phyloP scores from a whole-genome alignment of 2,797 vertebrate genomes.

The Emydoidea blandingii region DNA sequence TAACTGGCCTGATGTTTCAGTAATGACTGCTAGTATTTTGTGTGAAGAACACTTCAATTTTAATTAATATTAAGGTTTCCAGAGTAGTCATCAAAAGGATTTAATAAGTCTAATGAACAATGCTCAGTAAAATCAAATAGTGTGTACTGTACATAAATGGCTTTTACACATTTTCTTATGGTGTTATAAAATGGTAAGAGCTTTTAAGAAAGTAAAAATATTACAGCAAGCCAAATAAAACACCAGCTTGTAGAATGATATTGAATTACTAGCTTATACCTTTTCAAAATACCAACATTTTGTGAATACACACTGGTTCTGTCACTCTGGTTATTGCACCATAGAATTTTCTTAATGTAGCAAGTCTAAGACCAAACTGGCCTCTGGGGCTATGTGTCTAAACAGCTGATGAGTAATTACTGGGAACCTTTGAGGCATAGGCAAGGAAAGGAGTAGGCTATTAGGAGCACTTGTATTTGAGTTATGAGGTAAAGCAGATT shows the following conservation, averaged over 20 bases:
- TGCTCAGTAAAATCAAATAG: neutral
- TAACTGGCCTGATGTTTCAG: slow-evolving; percentile 35
- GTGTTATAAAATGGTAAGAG: neutral
- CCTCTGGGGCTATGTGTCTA: slow-evolving; percentile 40
- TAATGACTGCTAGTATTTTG: slow-evolving; percentile 9
- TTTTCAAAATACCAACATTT: neutral
- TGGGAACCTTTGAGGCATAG: slow-evolving; percentile 29
- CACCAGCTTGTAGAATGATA: neutral
- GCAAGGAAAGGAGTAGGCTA: slow-evolving; percentile 7
- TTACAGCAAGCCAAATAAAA: slow-evolving; percentile 16
- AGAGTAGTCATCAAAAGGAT: slow-evolving; percentile 35
- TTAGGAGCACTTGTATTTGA: slow-evolving; percentile 52
- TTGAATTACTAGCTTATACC: neutral
- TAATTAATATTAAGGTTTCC: slow-evolving; percentile 65
- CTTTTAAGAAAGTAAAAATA: slow-evolving; percentile 28
- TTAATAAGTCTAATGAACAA: neutral
- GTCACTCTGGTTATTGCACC: slow-evolving; percentile 42
- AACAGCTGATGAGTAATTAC: slow-evolving; percentile 69
- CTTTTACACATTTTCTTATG: slow-evolving; percentile 1
- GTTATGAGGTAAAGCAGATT: slow-evolving; percentile 44
- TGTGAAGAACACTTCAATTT: slow-evolving; percentile 55
- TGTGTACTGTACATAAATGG: neutral
- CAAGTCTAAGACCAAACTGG: slow-evolving; percentile 16
- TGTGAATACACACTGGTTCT: slow-evolving; percentile 27
- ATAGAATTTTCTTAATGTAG: slow-evolving; percentile 64